Evolutionary conservation across 1,140 invertebrate genomes (phyloP).

Genomic region (Lepeophtheirus salmonis): DNA sequence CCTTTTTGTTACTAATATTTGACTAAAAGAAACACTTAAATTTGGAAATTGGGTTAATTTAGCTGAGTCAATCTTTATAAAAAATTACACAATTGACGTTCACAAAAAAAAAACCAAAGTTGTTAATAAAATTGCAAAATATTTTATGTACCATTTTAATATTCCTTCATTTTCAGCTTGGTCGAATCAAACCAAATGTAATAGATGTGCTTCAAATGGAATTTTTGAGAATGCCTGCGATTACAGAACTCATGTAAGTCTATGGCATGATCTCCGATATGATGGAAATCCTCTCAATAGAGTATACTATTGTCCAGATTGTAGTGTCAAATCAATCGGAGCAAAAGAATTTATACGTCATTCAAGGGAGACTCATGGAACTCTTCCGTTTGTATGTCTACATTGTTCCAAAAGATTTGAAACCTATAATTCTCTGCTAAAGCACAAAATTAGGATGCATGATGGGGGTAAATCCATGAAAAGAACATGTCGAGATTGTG

Average conservation of each 20-base stretch:
- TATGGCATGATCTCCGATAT: slow-evolving; percentile 3
- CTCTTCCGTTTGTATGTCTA: not conserved
- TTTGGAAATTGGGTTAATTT: too few relatives aligned
- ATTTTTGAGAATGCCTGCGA: not conserved
- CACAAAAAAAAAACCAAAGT: too few relatives aligned
- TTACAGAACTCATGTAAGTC: not conserved
- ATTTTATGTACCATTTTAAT: too few relatives aligned
- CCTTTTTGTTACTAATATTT: too few relatives aligned
- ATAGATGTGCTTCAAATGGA: not conserved
- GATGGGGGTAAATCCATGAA: slow-evolving; percentile 2
- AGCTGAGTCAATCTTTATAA: too few relatives aligned
- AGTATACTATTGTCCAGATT: slow-evolving; percentile 14
- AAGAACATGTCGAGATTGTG: slow-evolving; percentile 1
- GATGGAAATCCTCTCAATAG: slow-evolving; percentile 7
- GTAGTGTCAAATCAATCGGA: slow-evolving; percentile 2
- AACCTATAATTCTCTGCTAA: slow-evolving; percentile 9
- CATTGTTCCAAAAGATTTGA: slow-evolving; percentile 11
- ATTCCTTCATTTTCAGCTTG: slow-evolving; percentile 1
- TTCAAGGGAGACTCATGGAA: not conserved
- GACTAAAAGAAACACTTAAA: too few relatives aligned
- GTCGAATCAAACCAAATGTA: slow-evolving; percentile 5
- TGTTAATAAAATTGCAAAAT: too few relatives aligned
- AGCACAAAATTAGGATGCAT: slow-evolving; percentile 12
- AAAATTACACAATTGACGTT: too few relatives aligned
- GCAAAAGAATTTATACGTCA: slow-evolving; percentile 9